Evolutionary conservation across 2,888 invertebrate species (phyloP), one percentile per base, ranked within the genome.

Genomic region (Cremastinae sp.): DNA sequence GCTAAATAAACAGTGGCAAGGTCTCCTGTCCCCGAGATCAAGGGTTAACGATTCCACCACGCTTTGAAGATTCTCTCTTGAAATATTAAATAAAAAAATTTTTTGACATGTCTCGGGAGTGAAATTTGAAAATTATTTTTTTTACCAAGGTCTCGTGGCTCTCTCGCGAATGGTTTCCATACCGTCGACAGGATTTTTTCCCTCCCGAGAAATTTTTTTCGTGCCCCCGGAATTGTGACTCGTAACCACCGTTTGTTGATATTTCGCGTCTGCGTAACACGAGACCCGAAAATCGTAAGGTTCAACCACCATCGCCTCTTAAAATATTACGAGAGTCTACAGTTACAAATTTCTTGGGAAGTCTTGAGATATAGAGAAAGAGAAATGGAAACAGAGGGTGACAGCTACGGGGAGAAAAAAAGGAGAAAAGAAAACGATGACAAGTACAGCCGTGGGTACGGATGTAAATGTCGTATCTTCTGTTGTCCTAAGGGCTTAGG

Each of bases 221-320:
- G 45, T 16, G 59, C 47, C 59, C 35, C 28, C 18, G 16, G 35
- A 37, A 3, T 28, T 10, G 10, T 28, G 51, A 56, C 62, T 45
- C 68, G 20, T 69, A 41, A 69, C 73, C 58, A 58, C 47, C 12
- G 39, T 16, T 73, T 79, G 80, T 79, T 80, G 73, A 78, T 78
- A 74, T 79, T 80, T 75, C 53, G 80, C 75, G 69, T 75, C 78
- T 74, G 35, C 47, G 80, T 80, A 78, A 80, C 71, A 64, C 78
- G 78, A 79, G 28, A 79, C 80, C 74, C 39, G 35, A 43, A 5
- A 5, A 22, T 37, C 58, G 64, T 62, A 72, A 61, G 64, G 35
- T 69, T 47, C 35, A 47, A 59, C 69, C 59, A 65, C 59, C 55
- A 55, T 49, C 56, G 61, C 14, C 56, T 73, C 75, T 72, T 68